Evolutionary conservation across 2,797 vertebrate genomes (phyloP).

Genomic region (Menidia menidia): DNA sequence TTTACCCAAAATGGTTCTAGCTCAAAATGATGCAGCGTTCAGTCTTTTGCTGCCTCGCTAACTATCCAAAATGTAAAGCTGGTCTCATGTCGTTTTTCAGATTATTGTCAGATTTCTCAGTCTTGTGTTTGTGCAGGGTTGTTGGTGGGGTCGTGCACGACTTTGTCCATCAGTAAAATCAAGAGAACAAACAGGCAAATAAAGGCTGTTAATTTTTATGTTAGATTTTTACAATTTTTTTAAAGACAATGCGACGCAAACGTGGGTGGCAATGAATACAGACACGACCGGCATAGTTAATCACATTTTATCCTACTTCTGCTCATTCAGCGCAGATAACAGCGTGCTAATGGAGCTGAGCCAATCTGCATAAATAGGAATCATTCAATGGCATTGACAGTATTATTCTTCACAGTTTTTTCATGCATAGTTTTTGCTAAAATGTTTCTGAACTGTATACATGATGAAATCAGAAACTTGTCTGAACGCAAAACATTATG

Average conservation of each 20-base stretch:
- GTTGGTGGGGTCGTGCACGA: not conserved
- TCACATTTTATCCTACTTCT: not conserved
- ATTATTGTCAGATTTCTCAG: not conserved
- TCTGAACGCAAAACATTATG: not conserved
- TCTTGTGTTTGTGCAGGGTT: not conserved
- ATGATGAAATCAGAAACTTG: not conserved
- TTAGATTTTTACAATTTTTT: not conserved
- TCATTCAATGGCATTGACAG: conserved; percentile 42
- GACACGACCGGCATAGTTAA: not conserved
- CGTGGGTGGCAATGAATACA: not conserved
- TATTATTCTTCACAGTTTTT: conserved; percentile 66
- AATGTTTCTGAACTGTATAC: conserved; percentile 7
- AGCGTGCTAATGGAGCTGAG: conserved; percentile 15
- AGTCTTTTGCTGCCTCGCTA: too few relatives aligned
- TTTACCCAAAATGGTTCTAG: too few relatives aligned
- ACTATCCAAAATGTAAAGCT: too few relatives aligned
- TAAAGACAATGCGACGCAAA: not conserved
- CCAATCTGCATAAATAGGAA: conserved; percentile 12
- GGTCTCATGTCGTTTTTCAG: too few relatives aligned
- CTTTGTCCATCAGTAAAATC: not conserved
- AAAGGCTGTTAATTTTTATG: not conserved
- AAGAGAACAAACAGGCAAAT: not conserved
- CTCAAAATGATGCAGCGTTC: too few relatives aligned
- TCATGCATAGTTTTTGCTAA: conserved; percentile 1
- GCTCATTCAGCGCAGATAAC: conserved; percentile 21